These are phyloP conservation scores for Germaria angustata DNA, from an alignment of 2,888 invertebrate genomes.

Conservation along the genomic window DNA sequence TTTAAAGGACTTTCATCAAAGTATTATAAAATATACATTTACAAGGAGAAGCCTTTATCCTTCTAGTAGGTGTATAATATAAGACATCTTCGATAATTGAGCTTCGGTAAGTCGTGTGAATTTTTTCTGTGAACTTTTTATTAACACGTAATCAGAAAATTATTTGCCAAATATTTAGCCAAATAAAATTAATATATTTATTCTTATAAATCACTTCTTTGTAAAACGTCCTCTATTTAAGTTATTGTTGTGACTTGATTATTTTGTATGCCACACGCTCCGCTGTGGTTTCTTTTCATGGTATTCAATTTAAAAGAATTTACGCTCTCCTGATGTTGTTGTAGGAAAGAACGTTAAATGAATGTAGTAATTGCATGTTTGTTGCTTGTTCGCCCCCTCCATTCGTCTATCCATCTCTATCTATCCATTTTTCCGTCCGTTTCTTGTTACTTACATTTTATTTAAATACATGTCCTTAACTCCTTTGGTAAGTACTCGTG, in stretches of 20 bases:
- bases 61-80: no score
- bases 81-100: no score
- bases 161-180: no score
- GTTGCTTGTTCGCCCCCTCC: slow-evolving; percentile 4
- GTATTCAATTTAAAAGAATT: slow-evolving; percentile 55
- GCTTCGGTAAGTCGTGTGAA: no score
- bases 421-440: background rate
- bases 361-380: slow-evolving; percentile 52
- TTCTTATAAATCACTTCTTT: background rate
- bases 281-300: slow-evolving; percentile 52
- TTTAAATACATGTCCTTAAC: slow-evolving; percentile 34
- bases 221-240: slow-evolving; percentile 23
- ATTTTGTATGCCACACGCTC: slow-evolving; percentile 60
- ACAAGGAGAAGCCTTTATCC: no score
- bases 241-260: no score
- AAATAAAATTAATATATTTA: no score
- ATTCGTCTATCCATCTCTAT: background rate
- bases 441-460: slow-evolving; percentile 49
- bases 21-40: no score
- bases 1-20: no score
- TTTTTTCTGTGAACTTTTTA: no score
- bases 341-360: slow-evolving; percentile 17
- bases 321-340: slow-evolving; percentile 34
- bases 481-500: slow-evolving; percentile 47
- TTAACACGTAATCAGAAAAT: no score